Evolutionary conservation across 2,888 invertebrate genomes (phyloP).

Genomic region (Dryobota labecula): DNA sequence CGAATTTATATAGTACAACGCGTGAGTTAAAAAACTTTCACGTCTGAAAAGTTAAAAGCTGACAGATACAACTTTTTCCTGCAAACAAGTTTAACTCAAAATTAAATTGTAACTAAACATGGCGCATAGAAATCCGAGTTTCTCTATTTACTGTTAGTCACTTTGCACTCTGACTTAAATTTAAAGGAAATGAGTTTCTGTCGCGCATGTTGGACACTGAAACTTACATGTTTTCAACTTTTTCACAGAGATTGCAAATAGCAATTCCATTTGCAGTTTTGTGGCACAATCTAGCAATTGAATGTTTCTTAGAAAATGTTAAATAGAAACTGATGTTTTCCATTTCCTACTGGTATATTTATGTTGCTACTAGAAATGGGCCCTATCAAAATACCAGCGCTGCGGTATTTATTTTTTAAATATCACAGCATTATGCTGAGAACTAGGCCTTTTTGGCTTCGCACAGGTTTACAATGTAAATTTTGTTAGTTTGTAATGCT

Average conservation of each 20-base stretch:
- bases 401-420: too few relatives aligned
- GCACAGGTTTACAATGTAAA: too few relatives aligned
- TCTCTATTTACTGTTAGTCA: constrained; percentile 23
- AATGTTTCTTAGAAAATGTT: constrained; percentile 29
- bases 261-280: constrained; percentile 48
- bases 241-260: constrained; percentile 26
- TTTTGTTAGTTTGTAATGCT: too few relatives aligned
- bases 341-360: constrained; percentile 29
- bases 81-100: constrained; percentile 2
- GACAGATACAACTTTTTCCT: neutral
- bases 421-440: too few relatives aligned
- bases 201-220: constrained; percentile 22
- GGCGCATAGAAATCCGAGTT: neutral
- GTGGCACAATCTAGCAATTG: constrained; percentile 11
- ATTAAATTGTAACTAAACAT: constrained; percentile 1
- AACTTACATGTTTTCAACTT: constrained; percentile 32
- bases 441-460: too few relatives aligned
- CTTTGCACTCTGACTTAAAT: constrained; percentile 21
- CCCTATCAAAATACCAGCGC: too few relatives aligned
- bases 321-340: constrained; percentile 36
- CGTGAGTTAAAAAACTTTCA: neutral
- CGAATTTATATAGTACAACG: neutral
- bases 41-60: neutral
- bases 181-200: constrained; percentile 56
- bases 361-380: constrained; percentile 30